These are phyloP conservation scores for Gymnocypris eckloni DNA, from an alignment of 2,797 vertebrate genomes.

Conservation along the genomic window DNA sequence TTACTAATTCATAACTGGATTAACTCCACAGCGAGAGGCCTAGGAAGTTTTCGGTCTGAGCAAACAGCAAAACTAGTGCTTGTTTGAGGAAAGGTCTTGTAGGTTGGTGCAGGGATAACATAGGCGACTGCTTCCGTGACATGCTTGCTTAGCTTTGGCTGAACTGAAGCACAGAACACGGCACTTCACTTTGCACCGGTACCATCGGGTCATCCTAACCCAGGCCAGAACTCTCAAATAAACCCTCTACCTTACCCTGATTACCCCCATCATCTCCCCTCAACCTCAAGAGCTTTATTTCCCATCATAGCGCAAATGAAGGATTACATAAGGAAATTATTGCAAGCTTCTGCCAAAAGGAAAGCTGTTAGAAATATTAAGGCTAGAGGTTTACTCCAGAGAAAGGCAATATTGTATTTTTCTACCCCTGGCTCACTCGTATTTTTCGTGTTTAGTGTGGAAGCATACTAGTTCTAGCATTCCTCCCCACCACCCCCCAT, in stretches of 20 bases:
- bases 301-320: conserved; percentile 1
- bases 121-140: conserved; percentile 48
- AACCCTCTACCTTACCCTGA: neutral
- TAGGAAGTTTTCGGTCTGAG: conserved; percentile 19
- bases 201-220: conserved; percentile 48
- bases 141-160: conserved; percentile 82
- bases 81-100: conserved; percentile 22
- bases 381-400: neutral
- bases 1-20: conserved; percentile 76
- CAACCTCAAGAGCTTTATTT: neutral
- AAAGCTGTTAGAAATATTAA: conserved; percentile 23
- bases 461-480: neutral
- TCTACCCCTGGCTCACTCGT: neutral
- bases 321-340: conserved; percentile 23
- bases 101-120: conserved; percentile 34
- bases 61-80: conserved; percentile 28
- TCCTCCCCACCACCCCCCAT: too few species aligned
- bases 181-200: conserved; percentile 73
- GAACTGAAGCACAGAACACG: conserved; percentile 72
- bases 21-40: conserved; percentile 56
- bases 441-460: conserved; percentile 21
- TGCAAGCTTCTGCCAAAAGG: conserved; percentile 6
- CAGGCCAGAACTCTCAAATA: conserved; percentile 51
- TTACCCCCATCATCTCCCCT: conserved; percentile 5
- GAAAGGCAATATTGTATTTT: conserved; percentile 32